Base-by-base conservation (phyloP, 2,797 vertebrate genomes). In the Neosilurus mollespiculum region DNA sequence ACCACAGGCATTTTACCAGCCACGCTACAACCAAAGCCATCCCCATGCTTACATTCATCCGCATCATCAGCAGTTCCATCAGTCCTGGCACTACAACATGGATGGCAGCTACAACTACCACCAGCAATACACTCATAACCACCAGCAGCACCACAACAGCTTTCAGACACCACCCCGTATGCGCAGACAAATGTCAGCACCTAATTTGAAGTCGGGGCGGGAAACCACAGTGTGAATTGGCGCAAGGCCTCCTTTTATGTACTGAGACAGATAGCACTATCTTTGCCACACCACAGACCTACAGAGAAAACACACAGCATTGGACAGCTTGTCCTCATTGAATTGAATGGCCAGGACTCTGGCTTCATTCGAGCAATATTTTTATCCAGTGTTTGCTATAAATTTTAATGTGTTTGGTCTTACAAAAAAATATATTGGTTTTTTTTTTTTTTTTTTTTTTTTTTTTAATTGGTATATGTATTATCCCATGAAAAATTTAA, bases 101-200 rank as follows among this genome's bases (percentile, higher is more conserved):
- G 83, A 92, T 58, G 78, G 86, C 20, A 81, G 58, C 56, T 81
- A 89, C 20, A 91, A 87, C 37, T 89, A 81, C 86, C 89, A 89
- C 85, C 93, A 91, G 87, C 94, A 93, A 81, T 93, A 94, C 16
- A 93, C 93, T 70, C 95, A 94, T 81, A 86, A 89, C 81, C 95
- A 96, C 58, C 93, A 93, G 37, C 89, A 90, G 91, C 94, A 95
- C 88, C 94, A 93, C 58, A 88, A 90, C 92, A 95, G 91, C 91
- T 97, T 96, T 88, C 95, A 95, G 88, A 94, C 96, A 0, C 98
- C 97, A 16, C 97, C 97, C 0, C 93, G 97, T 83, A 98, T 99
- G 97, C 96, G 97, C 90, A 95, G 98, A 80, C 98, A 99, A 81
- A 90, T 97, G 93, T 99, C 98, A 0, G 97, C 96, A 2, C 98